These are phyloP conservation scores for Drosophila mojavensis DNA, from an alignment of 1,140 invertebrate genomes.

Conservation along the genomic window DNA sequence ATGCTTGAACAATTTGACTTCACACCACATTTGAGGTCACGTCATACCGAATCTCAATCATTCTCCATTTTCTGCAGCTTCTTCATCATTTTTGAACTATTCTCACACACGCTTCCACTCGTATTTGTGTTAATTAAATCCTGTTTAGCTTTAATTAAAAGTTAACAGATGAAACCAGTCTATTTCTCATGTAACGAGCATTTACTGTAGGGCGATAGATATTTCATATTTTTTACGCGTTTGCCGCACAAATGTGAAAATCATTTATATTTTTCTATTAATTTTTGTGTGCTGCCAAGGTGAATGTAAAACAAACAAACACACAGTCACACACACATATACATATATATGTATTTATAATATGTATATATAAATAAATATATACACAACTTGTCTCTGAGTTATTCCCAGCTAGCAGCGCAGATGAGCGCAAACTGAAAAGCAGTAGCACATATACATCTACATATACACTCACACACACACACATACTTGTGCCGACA, in stretches of 20 bases:
- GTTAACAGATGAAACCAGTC: no score
- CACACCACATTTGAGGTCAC: no score
- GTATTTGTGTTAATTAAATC: neutral
- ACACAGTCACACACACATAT: slow-evolving; percentile 18
- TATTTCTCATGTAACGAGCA: neutral
- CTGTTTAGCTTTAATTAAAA: neutral
- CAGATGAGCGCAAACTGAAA: slow-evolving; percentile 43
- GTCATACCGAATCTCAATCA: no score
- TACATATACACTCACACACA: slow-evolving; percentile 4
- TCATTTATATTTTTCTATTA: slow-evolving; percentile 68
- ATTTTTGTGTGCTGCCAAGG: slow-evolving; percentile 72
- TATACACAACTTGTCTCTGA: slow-evolving; percentile 55
- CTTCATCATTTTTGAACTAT: no score
- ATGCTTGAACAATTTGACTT: no score
- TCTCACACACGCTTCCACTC: no score
- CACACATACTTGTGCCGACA: slow-evolving; percentile 20
- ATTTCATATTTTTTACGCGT: slow-evolving; percentile 66
- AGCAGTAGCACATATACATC: slow-evolving; percentile 1
- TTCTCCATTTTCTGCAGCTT: no score
- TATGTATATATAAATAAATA: neutral
- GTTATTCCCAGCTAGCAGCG: slow-evolving; percentile 28
- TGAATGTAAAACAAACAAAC: slow-evolving; percentile 76
- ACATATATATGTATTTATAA: neutral
- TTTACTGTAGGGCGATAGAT: slow-evolving; percentile 49
- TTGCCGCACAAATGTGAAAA: slow-evolving; percentile 63